These are phyloP conservation scores for Rhagonycha fulva DNA, from an alignment of 2,888 invertebrate species.

Conservation along the genomic window DNA sequence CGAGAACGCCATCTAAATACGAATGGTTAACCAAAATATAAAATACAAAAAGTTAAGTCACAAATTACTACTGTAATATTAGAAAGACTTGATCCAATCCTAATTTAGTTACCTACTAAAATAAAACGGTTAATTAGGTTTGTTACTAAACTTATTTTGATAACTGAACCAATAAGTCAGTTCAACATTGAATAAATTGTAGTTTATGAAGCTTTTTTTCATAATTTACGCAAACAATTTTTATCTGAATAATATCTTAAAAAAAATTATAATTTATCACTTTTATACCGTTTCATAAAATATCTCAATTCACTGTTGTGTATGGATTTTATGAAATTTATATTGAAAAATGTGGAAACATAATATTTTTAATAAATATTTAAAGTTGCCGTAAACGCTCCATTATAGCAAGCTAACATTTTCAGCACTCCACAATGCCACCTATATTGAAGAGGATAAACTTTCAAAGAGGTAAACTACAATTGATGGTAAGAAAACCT, in stretches of 20 bases:
- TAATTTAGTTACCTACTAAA: background rate
- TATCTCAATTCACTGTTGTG: too few relatives aligned
- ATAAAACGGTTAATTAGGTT: too few relatives aligned
- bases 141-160: too few relatives aligned
- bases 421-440: background rate
- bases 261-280: too few relatives aligned
- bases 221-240: too few relatives aligned
- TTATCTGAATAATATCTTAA: too few relatives aligned
- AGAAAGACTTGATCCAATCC: background rate
- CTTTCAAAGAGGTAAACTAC: background rate
- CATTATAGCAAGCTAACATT: background rate
- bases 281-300: too few relatives aligned
- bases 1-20: background rate
- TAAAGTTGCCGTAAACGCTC: background rate
- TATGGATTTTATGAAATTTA: background rate
- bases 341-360: background rate
- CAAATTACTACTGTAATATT: background rate
- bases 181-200: too few relatives aligned
- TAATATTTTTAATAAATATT: background rate
- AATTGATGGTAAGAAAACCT: background rate
- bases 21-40: background rate
- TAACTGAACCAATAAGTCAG: too few relatives aligned
- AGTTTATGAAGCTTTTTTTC: too few relatives aligned
- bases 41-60: background rate
- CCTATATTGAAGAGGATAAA: background rate